Evolutionary conservation across 2,797 vertebrate species (phyloP).

Genomic region (Bryconaethiops microstoma): DNA sequence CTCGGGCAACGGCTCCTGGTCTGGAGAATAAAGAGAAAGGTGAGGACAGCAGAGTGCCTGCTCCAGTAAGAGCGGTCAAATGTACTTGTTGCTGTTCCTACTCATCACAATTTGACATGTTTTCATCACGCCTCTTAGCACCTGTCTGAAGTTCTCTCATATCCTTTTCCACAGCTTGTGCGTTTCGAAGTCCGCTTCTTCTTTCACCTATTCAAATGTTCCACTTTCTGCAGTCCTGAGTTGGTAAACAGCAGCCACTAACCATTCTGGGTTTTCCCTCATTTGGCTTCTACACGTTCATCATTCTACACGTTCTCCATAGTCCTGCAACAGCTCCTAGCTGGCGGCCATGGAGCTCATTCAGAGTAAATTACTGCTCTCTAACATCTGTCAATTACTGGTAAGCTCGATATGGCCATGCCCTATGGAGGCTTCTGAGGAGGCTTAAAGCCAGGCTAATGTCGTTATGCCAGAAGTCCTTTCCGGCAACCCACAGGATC

Average conservation of each 20-base stretch:
- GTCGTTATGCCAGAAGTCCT: slow-evolving; percentile 58
- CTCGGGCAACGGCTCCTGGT: neutral
- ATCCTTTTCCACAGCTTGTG: neutral
- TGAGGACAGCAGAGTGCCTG: neutral
- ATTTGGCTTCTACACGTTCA: slow-evolving; percentile 34
- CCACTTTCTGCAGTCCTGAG: slow-evolving; percentile 8
- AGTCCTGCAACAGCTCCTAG: slow-evolving; percentile 34
- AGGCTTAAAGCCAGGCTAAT: slow-evolving; percentile 56
- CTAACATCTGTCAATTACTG: slow-evolving; percentile 68
- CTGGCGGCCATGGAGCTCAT: slow-evolving; percentile 58
- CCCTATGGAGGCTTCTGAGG: slow-evolving; percentile 51
- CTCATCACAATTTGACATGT: neutral
- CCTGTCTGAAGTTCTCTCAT: neutral
- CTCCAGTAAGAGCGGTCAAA: neutral
- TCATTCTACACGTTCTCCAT: slow-evolving; percentile 25
- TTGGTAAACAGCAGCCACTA: slow-evolving; percentile 27
- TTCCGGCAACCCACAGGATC: slow-evolving; percentile 60
- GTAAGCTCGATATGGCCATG: slow-evolving; percentile 44
- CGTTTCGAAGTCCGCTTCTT: slow-evolving; percentile 5
- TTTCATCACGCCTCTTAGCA: neutral
- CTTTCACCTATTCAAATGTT: neutral
- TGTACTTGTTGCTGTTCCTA: neutral
- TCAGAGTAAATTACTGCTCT: slow-evolving; percentile 73
- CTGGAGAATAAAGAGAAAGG: neutral
- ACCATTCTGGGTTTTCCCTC: slow-evolving; percentile 27